Evolutionary conservation across 2,113 vertebrate species (phyloP).

Genomic region (Agapornis roseicollis): DNA sequence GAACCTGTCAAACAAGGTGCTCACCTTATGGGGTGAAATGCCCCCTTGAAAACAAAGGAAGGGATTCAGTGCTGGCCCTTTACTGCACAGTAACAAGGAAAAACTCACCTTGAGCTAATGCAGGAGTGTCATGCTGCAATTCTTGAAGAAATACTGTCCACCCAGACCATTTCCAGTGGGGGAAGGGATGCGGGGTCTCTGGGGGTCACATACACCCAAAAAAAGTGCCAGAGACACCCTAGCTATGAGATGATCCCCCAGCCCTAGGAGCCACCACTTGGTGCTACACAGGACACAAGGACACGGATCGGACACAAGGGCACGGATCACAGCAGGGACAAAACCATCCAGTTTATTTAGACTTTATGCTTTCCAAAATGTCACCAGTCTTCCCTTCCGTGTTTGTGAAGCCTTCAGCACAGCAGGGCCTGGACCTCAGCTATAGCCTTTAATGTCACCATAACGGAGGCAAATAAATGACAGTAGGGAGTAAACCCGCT

Average conservation of each 20-base stretch:
- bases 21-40: background rate
- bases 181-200: accelerated
- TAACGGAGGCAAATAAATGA: background rate
- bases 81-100: too few relatives aligned
- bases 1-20: background rate
- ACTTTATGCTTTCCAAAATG: background rate
- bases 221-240: background rate
- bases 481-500: background rate
- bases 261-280: background rate
- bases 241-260: background rate
- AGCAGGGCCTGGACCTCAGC: background rate
- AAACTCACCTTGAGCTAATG: background rate
- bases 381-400: background rate
- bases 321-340: background rate
- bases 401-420: background rate
- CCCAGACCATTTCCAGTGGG: accelerated
- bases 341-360: background rate
- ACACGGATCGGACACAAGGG: accelerated
- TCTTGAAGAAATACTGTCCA: background rate
- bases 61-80: background rate
- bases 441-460: background rate
- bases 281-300: background rate
- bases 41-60: background rate
- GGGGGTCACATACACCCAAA: background rate
- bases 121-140: accelerated